phyloP scores from a whole-genome alignment of 1,140 invertebrate species.

The Pristionchus pacificus region DNA sequence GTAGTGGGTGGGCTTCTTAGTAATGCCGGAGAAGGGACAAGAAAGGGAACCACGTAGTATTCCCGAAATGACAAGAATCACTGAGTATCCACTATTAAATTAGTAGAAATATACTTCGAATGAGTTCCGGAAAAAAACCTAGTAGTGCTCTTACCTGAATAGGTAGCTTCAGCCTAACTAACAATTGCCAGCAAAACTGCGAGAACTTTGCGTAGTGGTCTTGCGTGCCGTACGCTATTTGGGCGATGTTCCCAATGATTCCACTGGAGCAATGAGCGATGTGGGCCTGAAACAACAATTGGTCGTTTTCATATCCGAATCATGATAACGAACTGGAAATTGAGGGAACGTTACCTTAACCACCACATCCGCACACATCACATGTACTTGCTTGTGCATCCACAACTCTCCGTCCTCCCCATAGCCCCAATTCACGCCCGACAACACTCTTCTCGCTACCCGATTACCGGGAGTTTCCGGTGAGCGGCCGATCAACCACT shows the following conservation, averaged over 20 bases:
- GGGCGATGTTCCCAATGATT: slow-evolving; percentile 30
- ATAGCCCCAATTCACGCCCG: slow-evolving; percentile 27
- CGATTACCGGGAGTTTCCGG: not conserved
- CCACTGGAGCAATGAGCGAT: slow-evolving; percentile 33
- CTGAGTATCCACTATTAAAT: too few species aligned
- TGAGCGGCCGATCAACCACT: not conserved
- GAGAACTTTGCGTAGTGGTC: slow-evolving; percentile 26
- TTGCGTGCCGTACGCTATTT: slow-evolving; percentile 21
- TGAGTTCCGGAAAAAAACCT: too few species aligned
- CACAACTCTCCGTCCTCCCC: slow-evolving; percentile 20
- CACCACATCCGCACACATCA: slow-evolving; percentile 27
- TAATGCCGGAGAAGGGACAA: too few species aligned
- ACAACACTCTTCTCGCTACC: slow-evolving; percentile 12
- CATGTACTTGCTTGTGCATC: slow-evolving; percentile 29
- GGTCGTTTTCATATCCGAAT: too few species aligned
- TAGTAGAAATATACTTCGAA: too few species aligned
- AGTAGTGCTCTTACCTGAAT: too few species aligned
- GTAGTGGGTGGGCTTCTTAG: too few species aligned
- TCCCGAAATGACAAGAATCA: too few species aligned
- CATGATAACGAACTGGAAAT: too few species aligned
- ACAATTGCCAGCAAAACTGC: slow-evolving; percentile 34
- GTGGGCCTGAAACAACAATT: slow-evolving; percentile 17
- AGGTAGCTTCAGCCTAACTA: slow-evolving; percentile 28
- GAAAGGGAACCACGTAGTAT: too few species aligned
- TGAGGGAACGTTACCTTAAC: slow-evolving; percentile 15